Conservation (phyloP, 2,797 vertebrate genomes). For the Prionace glauca region DNA sequence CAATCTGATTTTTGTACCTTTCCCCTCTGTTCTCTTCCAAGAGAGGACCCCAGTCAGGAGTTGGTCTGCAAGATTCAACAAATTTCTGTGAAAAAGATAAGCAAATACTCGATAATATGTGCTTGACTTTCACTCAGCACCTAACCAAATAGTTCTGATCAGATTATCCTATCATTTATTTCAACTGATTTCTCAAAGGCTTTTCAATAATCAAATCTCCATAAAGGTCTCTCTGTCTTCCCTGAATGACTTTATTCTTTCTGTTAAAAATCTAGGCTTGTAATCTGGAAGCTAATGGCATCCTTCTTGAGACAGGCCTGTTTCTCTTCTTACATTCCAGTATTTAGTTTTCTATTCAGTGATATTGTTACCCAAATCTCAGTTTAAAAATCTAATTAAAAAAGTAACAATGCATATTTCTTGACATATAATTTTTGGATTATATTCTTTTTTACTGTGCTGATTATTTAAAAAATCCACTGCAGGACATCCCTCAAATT, state of each 20-base stretch:
- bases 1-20: conserved; percentile 58
- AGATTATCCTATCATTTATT: background rate
- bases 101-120: conserved; percentile 31
- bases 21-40: conserved; percentile 68
- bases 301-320: background rate
- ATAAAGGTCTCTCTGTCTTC: background rate
- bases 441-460: conserved; percentile 1
- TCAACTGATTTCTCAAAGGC: background rate
- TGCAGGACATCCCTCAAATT: background rate
- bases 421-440: background rate
- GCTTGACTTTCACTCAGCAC: conserved; percentile 10
- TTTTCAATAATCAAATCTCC: conserved; percentile 15
- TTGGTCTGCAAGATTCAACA: conserved; percentile 60
- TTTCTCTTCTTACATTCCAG: background rate
- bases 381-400: background rate
- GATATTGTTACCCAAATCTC: background rate
- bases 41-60: conserved; percentile 78
- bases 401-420: background rate
- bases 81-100: conserved; percentile 63
- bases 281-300: background rate
- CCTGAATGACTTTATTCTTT: background rate
- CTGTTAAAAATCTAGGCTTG: background rate
- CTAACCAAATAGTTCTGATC: background rate
- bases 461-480: background rate
- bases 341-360: background rate